Evolutionary conservation across 1,140 invertebrate genomes (phyloP).

Genomic region (Drosophila melanica): DNA sequence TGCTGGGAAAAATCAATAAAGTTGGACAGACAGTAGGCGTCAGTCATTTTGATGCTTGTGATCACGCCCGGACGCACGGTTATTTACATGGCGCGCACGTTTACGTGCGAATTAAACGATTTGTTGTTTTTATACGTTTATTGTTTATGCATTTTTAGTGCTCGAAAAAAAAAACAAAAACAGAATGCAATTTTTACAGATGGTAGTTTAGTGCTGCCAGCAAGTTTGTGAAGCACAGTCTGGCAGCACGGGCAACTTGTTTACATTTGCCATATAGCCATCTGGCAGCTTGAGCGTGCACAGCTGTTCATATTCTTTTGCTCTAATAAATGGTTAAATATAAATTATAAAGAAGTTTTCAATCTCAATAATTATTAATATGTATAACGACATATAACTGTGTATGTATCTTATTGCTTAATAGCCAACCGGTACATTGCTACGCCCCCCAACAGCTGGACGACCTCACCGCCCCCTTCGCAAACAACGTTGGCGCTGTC

Average conservation of each 20-base stretch:
- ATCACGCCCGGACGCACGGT: background rate
- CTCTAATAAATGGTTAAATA: conserved; percentile 4
- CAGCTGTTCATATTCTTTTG: conserved; percentile 21
- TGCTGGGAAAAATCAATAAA: conserved; percentile 82
- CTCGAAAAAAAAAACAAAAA: conserved; percentile 27
- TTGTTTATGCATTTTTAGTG: conserved; percentile 39
- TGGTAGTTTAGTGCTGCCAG: conserved; percentile 32
- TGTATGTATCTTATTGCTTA: too few relatives aligned
- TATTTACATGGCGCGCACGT: conserved; percentile 30
- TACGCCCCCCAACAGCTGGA: conserved; percentile 27
- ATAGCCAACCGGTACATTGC: background rate
- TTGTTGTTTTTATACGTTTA: conserved; percentile 19
- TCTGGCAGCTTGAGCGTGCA: conserved; percentile 13
- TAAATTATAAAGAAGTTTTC: background rate
- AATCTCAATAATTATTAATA: background rate
- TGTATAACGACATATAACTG: background rate
- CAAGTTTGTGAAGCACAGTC: background rate
- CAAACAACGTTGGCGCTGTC: conserved; percentile 36
- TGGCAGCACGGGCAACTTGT: conserved; percentile 14
- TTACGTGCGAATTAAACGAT: background rate
- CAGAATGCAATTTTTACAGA: conserved; percentile 29
- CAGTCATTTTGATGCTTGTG: conserved; percentile 56
- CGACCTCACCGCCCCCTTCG: background rate
- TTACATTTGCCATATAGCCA: conserved; percentile 8
- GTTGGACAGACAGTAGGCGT: conserved; percentile 74